Conservation (phyloP, 2,797 vertebrate genomes). For the Enteromius afrohamiltoni region DNA sequence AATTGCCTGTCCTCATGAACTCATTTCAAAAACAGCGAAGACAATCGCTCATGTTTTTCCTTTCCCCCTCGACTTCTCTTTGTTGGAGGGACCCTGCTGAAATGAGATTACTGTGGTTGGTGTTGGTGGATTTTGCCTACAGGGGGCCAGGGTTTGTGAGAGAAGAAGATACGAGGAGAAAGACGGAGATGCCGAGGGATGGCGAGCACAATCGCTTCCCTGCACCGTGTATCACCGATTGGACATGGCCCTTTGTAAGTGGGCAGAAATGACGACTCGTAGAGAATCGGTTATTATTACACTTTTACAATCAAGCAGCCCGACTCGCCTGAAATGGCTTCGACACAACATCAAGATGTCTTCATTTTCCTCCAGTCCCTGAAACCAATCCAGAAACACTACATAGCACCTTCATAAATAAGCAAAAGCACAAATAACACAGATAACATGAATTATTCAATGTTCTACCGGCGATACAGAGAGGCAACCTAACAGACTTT, state of each 20-base stretch:
- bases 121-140: conserved; percentile 67
- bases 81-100: conserved; percentile 57
- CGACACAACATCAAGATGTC: conserved; percentile 58
- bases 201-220: conserved; percentile 60
- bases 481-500: conserved; percentile 71
- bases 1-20: conserved; percentile 40
- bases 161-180: conserved; percentile 39
- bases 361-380: conserved; percentile 71
- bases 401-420: conserved; percentile 72
- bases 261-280: conserved; percentile 52
- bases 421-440: conserved; percentile 77
- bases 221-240: conserved; percentile 63
- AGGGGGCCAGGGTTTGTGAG: conserved; percentile 46
- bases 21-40: conserved; percentile 46
- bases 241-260: conserved; percentile 65
- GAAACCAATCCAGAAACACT: conserved; percentile 59
- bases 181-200: conserved; percentile 50
- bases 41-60: conserved; percentile 47
- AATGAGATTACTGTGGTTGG: conserved; percentile 70
- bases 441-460: conserved; percentile 79
- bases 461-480: conserved; percentile 63
- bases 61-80: conserved; percentile 43
- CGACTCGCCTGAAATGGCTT: conserved; percentile 40
- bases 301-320: conserved; percentile 59
- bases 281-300: conserved; percentile 69